Evolutionary conservation across 2,797 vertebrate species (phyloP).

Genomic region (Sparidentex hasta): DNA sequence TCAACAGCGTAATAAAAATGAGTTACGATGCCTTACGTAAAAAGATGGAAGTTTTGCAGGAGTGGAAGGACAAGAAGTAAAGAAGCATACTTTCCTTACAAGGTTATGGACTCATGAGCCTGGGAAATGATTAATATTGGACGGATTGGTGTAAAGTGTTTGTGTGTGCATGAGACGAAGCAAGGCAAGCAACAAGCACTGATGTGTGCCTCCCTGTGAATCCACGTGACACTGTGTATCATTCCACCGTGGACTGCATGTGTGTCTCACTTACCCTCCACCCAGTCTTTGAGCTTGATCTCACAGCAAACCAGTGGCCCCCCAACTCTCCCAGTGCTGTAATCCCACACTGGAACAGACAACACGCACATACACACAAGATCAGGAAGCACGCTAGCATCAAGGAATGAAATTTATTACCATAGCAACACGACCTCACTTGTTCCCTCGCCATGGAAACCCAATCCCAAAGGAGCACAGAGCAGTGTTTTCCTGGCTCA

Average conservation of each 20-base stretch:
- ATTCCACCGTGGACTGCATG: neutral
- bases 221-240: slow-evolving; percentile 15
- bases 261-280: slow-evolving; percentile 89
- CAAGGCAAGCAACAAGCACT: neutral
- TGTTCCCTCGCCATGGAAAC: slow-evolving; percentile 72
- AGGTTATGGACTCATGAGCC: slow-evolving; percentile 40
- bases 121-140: slow-evolving; percentile 4
- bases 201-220: slow-evolving; percentile 3
- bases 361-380: slow-evolving; percentile 55
- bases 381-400: slow-evolving; percentile 52
- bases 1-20: slow-evolving; percentile 43
- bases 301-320: slow-evolving; percentile 95
- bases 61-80: slow-evolving; percentile 11
- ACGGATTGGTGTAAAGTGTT: slow-evolving; percentile 25
- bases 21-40: slow-evolving; percentile 37
- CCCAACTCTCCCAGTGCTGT: slow-evolving; percentile 96
- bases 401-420: slow-evolving; percentile 50
- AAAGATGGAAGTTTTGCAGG: slow-evolving; percentile 11
- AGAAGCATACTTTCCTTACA: slow-evolving; percentile 65
- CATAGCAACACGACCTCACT: slow-evolving; percentile 72
- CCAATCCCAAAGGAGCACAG: slow-evolving; percentile 62
- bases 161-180: neutral
- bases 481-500: slow-evolving; percentile 46
- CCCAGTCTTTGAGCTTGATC: slow-evolving; percentile 95
- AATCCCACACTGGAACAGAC: slow-evolving; percentile 92